A percentile compares a stretch with the other conserved stretches of the same genome.
Evolutionary conservation across 2,888 invertebrate species (phyloP).

Genomic region (Harpalus rubripes): DNA sequence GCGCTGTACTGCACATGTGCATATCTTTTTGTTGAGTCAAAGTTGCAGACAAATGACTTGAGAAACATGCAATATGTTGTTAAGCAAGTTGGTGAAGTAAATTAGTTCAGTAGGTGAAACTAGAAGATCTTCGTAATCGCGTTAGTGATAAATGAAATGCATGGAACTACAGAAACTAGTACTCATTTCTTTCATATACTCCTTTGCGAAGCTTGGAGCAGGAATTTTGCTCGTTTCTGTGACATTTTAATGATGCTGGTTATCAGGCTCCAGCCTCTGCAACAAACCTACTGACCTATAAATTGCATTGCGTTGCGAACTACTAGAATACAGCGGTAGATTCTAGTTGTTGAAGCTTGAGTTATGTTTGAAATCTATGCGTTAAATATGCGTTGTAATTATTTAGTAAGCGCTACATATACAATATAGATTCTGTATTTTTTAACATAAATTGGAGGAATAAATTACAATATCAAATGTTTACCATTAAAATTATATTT

Average conservation of each 20-base stretch:
- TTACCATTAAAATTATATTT: too few relatives aligned
- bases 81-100: conserved; percentile 8
- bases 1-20: background rate
- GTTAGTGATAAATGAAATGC: conserved; percentile 10
- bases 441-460: too few relatives aligned
- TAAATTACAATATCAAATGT: too few relatives aligned
- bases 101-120: conserved; percentile 43
- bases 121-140: background rate
- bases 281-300: background rate
- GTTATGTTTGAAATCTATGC: background rate
- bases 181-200: conserved; percentile 1
- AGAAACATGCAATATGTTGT: conserved; percentile 44
- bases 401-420: too few relatives aligned
- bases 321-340: background rate
- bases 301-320: background rate
- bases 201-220: background rate
- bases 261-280: background rate
- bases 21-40: conserved; percentile 26
- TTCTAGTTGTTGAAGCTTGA: background rate
- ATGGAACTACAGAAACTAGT: background rate
- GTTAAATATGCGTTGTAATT: background rate
- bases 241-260: background rate
- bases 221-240: background rate
- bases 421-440: too few relatives aligned
- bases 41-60: conserved; percentile 23